Base-by-base conservation (phyloP, 2,888 invertebrate genomes). In the Drosophila tanythrix region DNA sequence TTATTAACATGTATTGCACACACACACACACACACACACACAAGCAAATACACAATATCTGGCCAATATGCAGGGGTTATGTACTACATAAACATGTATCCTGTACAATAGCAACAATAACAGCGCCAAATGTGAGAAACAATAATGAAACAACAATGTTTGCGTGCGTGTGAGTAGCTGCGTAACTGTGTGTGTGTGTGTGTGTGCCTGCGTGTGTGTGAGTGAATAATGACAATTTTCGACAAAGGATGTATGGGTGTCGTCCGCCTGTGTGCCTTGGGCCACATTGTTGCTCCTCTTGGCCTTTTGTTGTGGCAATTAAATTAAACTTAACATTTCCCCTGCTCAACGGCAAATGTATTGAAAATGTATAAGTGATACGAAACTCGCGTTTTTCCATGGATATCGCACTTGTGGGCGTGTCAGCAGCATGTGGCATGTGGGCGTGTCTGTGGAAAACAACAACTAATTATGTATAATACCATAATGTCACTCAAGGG, bases 281-380 rank as follows among this genome's bases (percentile, higher is more conserved):
- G 77, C 63, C 64, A 76, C 75, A 81, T 78, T 85, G 86, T 80
- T 75, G 82, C 83, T 76, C 72, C 86, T 71, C 80, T 78, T 77
- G 88, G 83, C 78, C 83, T 80, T 84, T 79, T 79, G 84, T 81
- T 81, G 74, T 68, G 75, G 81, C 88, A 90, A 90, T 87, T 89
- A 90, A 88, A 88, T 90, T 86, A 89, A 88, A 84, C 88, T 90
- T 86, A 86, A 90, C 89, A 84, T 88, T 81, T 71, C 60, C 80
- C 79, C 40, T 33, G 56, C 56, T 59, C 31, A 59, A 11, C 35
- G 43, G 36, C 38, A 66, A 57, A 61, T 69, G 53, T 81, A 83
- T 81, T 52, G 58, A 72, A 83, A 67, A 69, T 61, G 55, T 46
- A 31, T 4, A 56, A 29, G 52, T 61, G 52, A 66, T 62, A 62